Percentiles rank a stretch among this genome's conserved stretches.
Evolutionary conservation across 2,797 vertebrate species (phyloP).

Genomic region (Siniperca obscura): DNA sequence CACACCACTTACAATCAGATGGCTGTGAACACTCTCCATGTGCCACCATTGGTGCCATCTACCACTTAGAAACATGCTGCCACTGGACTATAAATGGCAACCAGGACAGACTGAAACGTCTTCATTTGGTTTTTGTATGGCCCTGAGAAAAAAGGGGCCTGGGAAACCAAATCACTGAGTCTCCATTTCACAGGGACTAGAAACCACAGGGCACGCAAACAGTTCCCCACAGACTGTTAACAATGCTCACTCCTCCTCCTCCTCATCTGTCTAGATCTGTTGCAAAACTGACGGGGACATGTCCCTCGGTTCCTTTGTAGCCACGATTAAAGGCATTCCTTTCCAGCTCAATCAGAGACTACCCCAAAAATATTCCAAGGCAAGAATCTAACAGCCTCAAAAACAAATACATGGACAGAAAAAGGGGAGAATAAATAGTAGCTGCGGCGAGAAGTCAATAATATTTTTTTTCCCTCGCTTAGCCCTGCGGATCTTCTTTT

Average conservation of each 20-base stretch:
- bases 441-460: conserved; percentile 83
- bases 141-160: conserved; percentile 74
- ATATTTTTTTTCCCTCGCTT: conserved; percentile 72
- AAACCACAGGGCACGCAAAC: conserved; percentile 81
- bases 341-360: conserved; percentile 79
- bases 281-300: conserved; percentile 76
- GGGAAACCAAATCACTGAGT: conserved; percentile 80
- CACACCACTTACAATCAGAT: conserved; percentile 70
- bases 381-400: conserved; percentile 78
- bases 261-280: conserved; percentile 78
- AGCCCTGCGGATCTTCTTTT: conserved; percentile 80
- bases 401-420: conserved; percentile 80
- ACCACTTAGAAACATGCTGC: conserved; percentile 49
- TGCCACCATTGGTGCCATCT: conserved; percentile 64
- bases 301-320: conserved; percentile 82
- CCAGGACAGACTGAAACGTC: conserved; percentile 69
- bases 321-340: conserved; percentile 85
- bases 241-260: conserved; percentile 81
- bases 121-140: conserved; percentile 73
- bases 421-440: conserved; percentile 81
- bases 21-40: conserved; percentile 66
- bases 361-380: conserved; percentile 81
- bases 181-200: conserved; percentile 81
- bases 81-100: conserved; percentile 69
- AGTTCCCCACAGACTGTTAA: conserved; percentile 82